A percentile compares a stretch with the other conserved stretches of the same genome.
Evolutionary conservation across 1,140 invertebrate species (phyloP).

Genomic region (Brachionus manjavacas): DNA sequence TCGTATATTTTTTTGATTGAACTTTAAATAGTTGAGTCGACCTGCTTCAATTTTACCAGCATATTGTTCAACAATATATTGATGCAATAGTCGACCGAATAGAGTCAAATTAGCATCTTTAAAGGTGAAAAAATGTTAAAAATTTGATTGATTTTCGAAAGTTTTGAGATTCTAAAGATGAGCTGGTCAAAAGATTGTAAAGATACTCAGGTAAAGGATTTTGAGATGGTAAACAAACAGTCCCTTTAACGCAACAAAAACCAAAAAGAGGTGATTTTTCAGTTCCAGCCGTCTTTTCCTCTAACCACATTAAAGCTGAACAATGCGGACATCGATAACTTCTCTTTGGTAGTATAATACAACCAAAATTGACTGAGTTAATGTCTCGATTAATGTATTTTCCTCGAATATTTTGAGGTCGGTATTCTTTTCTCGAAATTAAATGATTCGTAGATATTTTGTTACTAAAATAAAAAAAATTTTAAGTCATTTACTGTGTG

Average conservation of each 20-base stretch:
- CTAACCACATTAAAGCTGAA: neutral
- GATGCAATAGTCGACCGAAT: neutral
- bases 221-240: neutral
- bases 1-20: constrained; percentile 32
- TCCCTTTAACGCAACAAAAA: neutral
- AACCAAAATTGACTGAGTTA: neutral
- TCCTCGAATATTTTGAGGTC: neutral
- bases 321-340: neutral
- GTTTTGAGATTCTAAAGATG: neutral
- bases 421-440: too few species aligned
- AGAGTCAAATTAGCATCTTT: neutral
- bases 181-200: neutral
- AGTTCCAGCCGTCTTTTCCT: neutral
- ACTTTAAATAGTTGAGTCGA: constrained; percentile 45
- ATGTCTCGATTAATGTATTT: neutral
- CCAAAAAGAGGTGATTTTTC: neutral
- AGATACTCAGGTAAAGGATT: neutral
- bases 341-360: neutral
- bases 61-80: constrained; percentile 12
- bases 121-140: neutral
- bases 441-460: too few species aligned
- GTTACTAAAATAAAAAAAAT: too few species aligned
- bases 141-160: neutral
- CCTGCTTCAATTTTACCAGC: constrained; percentile 49
- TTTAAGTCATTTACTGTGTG: too few species aligned